A percentile compares a stretch with the other conserved stretches of the same genome.
phyloP scores from a whole-genome alignment of 2,797 vertebrate genomes.

The Tauraco hartlaubi region DNA sequence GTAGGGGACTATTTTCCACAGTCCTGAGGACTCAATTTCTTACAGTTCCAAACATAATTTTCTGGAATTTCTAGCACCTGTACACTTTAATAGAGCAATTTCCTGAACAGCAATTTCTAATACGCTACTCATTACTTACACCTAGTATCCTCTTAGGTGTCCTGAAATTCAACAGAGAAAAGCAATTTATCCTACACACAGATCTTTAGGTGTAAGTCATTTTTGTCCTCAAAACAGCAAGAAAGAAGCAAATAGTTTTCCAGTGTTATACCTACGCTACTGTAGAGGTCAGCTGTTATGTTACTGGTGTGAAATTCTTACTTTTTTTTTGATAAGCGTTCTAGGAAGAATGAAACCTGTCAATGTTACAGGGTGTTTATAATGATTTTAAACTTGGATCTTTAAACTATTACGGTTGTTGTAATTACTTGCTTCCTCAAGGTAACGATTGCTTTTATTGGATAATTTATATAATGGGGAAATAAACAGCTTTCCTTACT shows the following conservation, averaged over 20 bases:
- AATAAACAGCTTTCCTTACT: conserved; percentile 39
- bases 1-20: background rate
- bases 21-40: background rate
- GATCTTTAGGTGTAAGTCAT: background rate
- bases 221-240: background rate
- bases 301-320: background rate
- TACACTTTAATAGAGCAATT: background rate
- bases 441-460: conserved; percentile 19
- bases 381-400: background rate
- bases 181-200: background rate
- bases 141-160: background rate
- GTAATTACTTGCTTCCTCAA: background rate
- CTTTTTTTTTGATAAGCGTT: background rate
- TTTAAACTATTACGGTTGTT: background rate
- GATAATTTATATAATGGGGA: background rate
- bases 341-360: background rate
- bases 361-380: background rate
- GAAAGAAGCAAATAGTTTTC: background rate
- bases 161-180: background rate
- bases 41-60: background rate
- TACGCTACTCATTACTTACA: background rate
- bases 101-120: background rate
- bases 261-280: background rate
- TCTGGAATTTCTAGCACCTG: background rate
- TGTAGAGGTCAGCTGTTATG: background rate